Evolutionary conservation across 64 coral and sea anemone species (phyloP), one percentile per base, ranked within the genome.

Genomic region (Porites australiensis): DNA sequence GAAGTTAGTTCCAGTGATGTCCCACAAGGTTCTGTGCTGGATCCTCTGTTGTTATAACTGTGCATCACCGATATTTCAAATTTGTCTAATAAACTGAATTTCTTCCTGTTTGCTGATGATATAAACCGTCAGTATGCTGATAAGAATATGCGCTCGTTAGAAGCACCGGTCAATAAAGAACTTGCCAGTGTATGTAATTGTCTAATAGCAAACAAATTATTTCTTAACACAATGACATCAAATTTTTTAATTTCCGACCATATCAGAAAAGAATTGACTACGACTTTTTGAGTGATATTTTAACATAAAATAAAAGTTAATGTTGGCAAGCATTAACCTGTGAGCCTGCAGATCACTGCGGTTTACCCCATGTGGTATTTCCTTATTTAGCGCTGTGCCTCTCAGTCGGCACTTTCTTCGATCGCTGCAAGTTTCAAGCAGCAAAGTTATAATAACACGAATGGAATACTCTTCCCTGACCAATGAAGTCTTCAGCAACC

Each of bases 31-130:
- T 77, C 74, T 49, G 50, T 77, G 18, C 27, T 77, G 44, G 74
- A 37, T 77, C 74, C 74, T 54, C 18, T 77, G 50, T 77, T 77
- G 50, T 77, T 77, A 18, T 77, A 23, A 23, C 13, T 77, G 44
- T 77, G 11, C 74, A 77, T 77, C 23, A 77, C n/a, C 27, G 74
- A 23, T 77, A 77, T 43, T 21, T 64, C 18, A 3, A 54, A 82
- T 57, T 58, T 51, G 2, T 82, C 79, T 13, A 57, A 52, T 27
- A 50, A 82, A 82, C 58, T 82, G 59, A 55, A 52, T 2, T 82
- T 82, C 59, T 59, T 55, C 58, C 59, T 82, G 22, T 82, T 82
- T 82, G 79, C 79, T 20, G 79, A 82, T 64, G 49, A 82, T 47
- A 82, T 51, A 12, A 82, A 47, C 59, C 21, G 54, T 21, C 45